These are phyloP conservation scores for Lasioglossum figueresi DNA, from an alignment of 2,888 invertebrate species.

Conservation along the genomic window DNA sequence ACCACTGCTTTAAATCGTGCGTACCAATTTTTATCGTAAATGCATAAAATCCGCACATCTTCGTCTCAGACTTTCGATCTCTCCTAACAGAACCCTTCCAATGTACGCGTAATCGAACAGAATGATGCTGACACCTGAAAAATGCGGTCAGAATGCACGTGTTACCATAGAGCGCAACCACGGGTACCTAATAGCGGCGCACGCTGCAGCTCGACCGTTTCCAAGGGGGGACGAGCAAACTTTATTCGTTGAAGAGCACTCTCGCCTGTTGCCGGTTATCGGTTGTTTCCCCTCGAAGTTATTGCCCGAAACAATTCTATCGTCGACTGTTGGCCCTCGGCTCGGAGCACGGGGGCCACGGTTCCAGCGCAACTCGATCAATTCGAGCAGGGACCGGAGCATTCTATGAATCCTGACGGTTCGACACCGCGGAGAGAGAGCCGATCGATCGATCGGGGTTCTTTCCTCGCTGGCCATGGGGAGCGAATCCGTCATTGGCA, in stretches of 20 bases:
- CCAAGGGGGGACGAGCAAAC: background rate
- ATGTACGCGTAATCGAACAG: background rate
- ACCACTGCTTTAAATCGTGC: no score
- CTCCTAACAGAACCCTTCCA: no score
- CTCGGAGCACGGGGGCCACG: background rate
- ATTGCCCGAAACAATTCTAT: slow-evolving; percentile 2
- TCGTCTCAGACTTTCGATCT: no score
- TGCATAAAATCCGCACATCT: no score
- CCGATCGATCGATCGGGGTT: background rate
- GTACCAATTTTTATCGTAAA: no score
- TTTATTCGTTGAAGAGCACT: background rate
- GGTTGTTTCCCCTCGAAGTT: background rate
- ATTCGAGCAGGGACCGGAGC: background rate
- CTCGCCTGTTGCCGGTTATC: background rate
- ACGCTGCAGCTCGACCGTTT: background rate
- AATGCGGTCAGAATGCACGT: no score
- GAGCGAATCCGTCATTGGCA: background rate
- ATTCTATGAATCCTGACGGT: background rate
- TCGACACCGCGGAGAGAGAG: background rate
- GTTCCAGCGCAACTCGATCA: background rate
- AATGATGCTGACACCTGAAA: background rate
- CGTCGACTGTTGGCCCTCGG: background rate
- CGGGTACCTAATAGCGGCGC: background rate
- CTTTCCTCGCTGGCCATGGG: background rate
- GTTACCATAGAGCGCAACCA: background rate